Percentiles rank a stretch among this genome's conserved stretches.
Conservation (phyloP, 2,797 vertebrate genomes). For the Mormyrus hasselquistii region DNA sequence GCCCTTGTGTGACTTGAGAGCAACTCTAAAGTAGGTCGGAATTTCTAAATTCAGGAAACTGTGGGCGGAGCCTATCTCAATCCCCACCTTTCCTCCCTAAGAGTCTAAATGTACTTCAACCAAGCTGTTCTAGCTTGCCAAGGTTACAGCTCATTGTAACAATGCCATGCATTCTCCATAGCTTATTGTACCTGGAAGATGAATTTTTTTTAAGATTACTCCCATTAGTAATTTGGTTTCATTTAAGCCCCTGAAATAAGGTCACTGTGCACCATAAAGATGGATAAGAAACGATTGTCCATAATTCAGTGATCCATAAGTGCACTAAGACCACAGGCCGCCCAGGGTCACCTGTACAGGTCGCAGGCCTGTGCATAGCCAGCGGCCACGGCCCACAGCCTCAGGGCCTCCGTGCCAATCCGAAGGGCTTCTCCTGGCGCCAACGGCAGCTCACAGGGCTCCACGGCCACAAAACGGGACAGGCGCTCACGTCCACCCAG, state of each 20-base stretch:
- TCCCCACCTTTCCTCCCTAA: background rate
- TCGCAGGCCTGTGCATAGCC: constrained; percentile 80
- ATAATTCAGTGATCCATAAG: background rate
- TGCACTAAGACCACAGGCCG: background rate
- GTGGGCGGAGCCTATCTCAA: background rate
- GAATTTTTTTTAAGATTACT: background rate
- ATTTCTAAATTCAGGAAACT: background rate
- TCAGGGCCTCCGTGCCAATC: constrained; percentile 76
- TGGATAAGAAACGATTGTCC: background rate
- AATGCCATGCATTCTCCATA: background rate
- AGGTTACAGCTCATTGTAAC: background rate
- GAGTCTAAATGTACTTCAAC: background rate
- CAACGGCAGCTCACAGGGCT: constrained; percentile 74
- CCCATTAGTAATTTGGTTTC: background rate
- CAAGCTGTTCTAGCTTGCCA: background rate
- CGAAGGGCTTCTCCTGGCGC: constrained; percentile 65
- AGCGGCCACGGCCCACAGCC: constrained; percentile 81
- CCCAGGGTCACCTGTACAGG: constrained; percentile 71
- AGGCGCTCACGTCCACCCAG: constrained; percentile 71
- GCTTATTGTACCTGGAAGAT: background rate
- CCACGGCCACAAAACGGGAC: constrained; percentile 72
- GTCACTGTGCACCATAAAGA: background rate
- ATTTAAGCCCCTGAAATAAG: background rate
- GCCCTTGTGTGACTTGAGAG: constrained; percentile 35
- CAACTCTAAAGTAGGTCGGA: background rate